These are phyloP conservation scores for Cryptoprocta ferox DNA, from an alignment of 2,797 vertebrate species.

Conservation along the genomic window DNA sequence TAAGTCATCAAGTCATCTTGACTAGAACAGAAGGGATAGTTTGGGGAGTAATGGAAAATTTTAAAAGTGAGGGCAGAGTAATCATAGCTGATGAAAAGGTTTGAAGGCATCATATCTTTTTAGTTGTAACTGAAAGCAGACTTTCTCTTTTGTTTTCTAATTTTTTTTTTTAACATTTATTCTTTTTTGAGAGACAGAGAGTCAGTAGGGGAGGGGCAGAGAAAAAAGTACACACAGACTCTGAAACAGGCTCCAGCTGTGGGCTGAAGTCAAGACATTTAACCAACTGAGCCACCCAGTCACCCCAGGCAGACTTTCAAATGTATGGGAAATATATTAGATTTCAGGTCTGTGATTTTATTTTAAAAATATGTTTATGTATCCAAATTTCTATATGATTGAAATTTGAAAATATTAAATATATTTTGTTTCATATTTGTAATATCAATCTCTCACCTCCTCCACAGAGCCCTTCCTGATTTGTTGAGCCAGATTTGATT, in stretches of 20 bases:
- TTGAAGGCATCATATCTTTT: not conserved
- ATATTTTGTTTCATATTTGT: not conserved
- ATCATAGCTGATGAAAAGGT: not conserved
- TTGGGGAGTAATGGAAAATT: not conserved
- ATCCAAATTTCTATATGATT: not conserved
- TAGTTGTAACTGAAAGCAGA: not conserved
- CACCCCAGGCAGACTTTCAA: not conserved
- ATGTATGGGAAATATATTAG: not conserved
- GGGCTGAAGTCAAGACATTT: too few species aligned
- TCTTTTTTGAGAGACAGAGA: too few species aligned
- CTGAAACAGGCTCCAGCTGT: too few species aligned
- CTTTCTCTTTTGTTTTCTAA: too few species aligned
- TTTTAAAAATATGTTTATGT: not conserved
- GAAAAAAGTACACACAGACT: too few species aligned
- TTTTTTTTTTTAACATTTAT: too few species aligned
- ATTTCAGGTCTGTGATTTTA: not conserved
- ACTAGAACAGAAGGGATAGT: not conserved
- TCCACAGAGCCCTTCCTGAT: not conserved
- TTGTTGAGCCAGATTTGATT: constrained; percentile 20
- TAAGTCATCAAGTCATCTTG: not conserved
- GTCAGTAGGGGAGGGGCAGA: too few species aligned
- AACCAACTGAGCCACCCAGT: too few species aligned
- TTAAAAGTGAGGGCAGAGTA: not conserved
- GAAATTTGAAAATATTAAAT: not conserved
- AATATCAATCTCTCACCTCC: not conserved